A percentile compares a stretch with the other conserved stretches of the same genome.
Evolutionary conservation across 2,888 invertebrate species (phyloP).

Genomic region (Miltochrista miniata): DNA sequence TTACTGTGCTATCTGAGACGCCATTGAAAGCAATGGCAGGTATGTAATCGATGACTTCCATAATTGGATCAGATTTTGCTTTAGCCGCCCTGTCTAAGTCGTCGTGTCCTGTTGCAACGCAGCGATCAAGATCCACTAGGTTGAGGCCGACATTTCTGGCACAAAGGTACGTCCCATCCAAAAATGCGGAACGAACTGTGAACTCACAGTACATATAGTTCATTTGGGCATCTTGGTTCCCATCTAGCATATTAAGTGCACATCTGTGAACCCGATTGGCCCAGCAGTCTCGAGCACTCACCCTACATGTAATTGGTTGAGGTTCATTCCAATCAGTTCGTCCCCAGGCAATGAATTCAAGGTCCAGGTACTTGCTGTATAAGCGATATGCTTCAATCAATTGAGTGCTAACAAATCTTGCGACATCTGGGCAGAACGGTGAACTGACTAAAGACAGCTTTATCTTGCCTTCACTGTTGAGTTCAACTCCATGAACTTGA

Average conservation of each 20-base stretch:
- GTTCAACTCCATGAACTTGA: conserved; percentile 39
- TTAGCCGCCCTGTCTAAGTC: conserved; percentile 55
- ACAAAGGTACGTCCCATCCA: conserved; percentile 54
- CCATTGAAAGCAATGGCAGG: conserved; percentile 67
- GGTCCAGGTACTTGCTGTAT: conserved; percentile 58
- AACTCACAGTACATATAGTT: conserved; percentile 73
- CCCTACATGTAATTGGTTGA: conserved; percentile 52
- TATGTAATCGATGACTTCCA: conserved; percentile 53
- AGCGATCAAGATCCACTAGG: conserved; percentile 56
- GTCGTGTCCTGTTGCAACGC: conserved; percentile 53
- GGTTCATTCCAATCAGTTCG: conserved; percentile 53
- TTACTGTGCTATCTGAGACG: conserved; percentile 33
- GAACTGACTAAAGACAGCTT: conserved; percentile 62
- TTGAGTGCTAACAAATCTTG: conserved; percentile 52
- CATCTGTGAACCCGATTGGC: conserved; percentile 74
- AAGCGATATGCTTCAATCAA: conserved; percentile 52
- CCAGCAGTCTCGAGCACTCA: conserved; percentile 62
- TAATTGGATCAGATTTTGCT: conserved; percentile 45
- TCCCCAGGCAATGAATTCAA: conserved; percentile 76
- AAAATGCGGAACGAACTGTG: conserved; percentile 46
- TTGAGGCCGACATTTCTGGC: conserved; percentile 55
- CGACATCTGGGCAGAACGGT: conserved; percentile 64
- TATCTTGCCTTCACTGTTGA: conserved; percentile 49
- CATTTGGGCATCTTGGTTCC: conserved; percentile 57
- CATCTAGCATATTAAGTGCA: conserved; percentile 52